Base-by-base conservation (phyloP, 2,888 invertebrate genomes). In the Cryptus viduatorius region DNA sequence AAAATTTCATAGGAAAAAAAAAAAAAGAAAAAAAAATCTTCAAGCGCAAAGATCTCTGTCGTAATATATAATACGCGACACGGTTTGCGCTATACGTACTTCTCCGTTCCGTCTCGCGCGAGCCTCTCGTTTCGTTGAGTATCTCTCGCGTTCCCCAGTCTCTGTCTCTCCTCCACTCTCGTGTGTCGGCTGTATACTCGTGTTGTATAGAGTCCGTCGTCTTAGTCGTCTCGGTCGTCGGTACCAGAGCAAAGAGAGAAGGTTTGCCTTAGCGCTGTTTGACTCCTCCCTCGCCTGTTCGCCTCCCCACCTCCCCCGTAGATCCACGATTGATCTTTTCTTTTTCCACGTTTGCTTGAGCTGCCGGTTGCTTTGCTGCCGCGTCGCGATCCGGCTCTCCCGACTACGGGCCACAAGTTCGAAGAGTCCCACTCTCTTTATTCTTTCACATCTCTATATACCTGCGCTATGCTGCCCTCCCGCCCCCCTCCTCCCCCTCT, bases 241-340 rank as follows among this genome's bases (percentile, higher is more conserved):
- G 81, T 83, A 82, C 80, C 76, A 82, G 86, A 84, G 87, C 86
- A 88, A 88, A 90, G 88, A 85, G 89, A 87, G 88, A 91, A 89
- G 89, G 88, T 90, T 90, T 89, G 91, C 88, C 89, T 87, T 86
- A 87, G 82, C 86, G 88, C 88, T 90, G 90, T 90, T 90, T 90
- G 90, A 91, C 91, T 90, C 91, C 89, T 90, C 91, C 90, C 89
- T 90, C 90, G 81, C 86, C 84, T 71, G 89, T 80, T 87, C 86
- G 56, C 59, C 61, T 85, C 79, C 84, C 82, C 85, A 79, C 85
- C 84, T 79, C 86, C 86, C 78, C 83, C 80, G 73, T 86, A 84
- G 81, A 84, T 85, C 83, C 84, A 83, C 83, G 86, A 83, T 86
- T 81, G 82, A 86, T 85, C 83, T 83, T 79, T 82, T 68, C 24